Percentiles rank a stretch among this genome's conserved stretches.
Conservation (phyloP, 1,140 invertebrate species). For the Cardiocondyla obscurior region DNA sequence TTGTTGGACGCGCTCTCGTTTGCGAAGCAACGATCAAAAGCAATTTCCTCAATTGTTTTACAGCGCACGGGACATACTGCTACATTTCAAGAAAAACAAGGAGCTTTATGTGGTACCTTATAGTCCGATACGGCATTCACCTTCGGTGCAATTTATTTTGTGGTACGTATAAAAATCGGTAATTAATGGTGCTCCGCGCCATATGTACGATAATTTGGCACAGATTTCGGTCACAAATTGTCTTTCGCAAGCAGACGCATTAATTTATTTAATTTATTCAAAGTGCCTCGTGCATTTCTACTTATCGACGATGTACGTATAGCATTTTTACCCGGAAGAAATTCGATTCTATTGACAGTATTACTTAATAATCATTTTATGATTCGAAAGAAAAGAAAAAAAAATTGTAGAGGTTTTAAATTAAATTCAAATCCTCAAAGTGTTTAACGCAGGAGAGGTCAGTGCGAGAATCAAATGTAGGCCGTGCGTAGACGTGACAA, state of each 20-base stretch:
- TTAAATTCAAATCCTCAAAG: background rate
- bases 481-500: background rate
- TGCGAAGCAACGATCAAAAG: conserved; percentile 19
- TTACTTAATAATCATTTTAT: background rate
- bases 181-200: background rate
- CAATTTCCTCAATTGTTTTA: conserved; percentile 72
- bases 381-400: too few species aligned
- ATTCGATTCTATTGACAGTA: background rate
- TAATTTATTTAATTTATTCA: background rate
- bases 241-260: background rate
- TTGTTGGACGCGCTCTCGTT: background rate
- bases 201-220: background rate
- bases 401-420: too few species aligned
- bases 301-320: background rate
- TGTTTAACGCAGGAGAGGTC: background rate
- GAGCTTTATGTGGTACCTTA: conserved; percentile 83
- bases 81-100: conserved; percentile 79
- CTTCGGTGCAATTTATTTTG: conserved; percentile 74
- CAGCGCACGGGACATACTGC: conserved; percentile 84
- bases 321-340: background rate
- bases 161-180: conserved; percentile 78
- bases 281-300: background rate
- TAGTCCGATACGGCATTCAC: conserved; percentile 82
- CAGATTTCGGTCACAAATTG: background rate
- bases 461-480: background rate